phyloP scores from a whole-genome alignment of 23 tunicate genomes.

The Halocynthia aurantium region DNA sequence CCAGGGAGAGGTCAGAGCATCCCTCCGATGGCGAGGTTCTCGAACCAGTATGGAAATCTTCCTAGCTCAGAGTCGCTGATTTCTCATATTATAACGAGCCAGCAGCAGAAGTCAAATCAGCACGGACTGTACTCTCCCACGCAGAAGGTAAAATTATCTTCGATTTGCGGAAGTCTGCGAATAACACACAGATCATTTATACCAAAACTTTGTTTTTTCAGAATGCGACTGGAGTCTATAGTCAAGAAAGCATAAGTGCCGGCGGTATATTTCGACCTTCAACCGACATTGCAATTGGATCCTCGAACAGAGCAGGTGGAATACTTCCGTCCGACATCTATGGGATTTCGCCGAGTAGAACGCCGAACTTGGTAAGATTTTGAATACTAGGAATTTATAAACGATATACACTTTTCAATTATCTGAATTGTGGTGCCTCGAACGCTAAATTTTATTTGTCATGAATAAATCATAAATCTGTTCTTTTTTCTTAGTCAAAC shows the following conservation, averaged over 20 bases:
- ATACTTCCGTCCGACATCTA: conserved; percentile 17
- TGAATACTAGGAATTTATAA: too few species aligned
- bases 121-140: neutral
- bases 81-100: conserved; percentile 13
- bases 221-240: neutral
- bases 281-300: neutral
- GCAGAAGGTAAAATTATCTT: conserved; percentile 6
- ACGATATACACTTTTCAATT: too few species aligned
- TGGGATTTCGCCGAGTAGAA: conserved; percentile 17
- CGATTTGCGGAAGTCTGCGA: neutral
- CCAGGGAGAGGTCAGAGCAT: neutral
- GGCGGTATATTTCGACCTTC: conserved; percentile 9
- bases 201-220: neutral
- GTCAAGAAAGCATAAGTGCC: conserved; percentile 9
- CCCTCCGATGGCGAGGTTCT: neutral
- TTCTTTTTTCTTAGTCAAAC: too few species aligned
- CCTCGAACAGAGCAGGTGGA: neutral
- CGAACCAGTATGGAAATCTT: neutral
- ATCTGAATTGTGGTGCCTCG: too few species aligned
- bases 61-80: neutral
- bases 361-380: too few species aligned
- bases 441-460: too few species aligned
- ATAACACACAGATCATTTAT: neutral
- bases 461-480: too few species aligned
- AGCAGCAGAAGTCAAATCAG: conserved; percentile 15